A percentile compares a stretch with the other conserved stretches of the same genome.
Evolutionary conservation across 2,797 vertebrate species (phyloP).

Genomic region (Coregonus ussuriensis): DNA sequence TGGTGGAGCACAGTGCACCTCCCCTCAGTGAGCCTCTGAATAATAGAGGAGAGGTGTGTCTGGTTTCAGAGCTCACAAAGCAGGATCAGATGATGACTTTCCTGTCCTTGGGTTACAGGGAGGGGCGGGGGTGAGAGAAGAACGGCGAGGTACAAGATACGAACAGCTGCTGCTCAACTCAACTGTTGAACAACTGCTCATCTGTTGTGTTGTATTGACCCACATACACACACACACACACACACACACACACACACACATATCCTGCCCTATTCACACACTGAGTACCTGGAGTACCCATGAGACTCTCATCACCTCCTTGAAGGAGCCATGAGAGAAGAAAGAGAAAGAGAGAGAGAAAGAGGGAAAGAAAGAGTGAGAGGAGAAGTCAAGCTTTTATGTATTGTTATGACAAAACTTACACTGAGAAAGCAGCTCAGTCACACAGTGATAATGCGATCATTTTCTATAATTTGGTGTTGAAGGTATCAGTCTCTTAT

Average conservation of each 20-base stretch:
- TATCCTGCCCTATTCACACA: slow-evolving; percentile 21
- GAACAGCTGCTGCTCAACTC: slow-evolving; percentile 67
- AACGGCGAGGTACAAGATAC: slow-evolving; percentile 51
- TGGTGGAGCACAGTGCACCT: slow-evolving; percentile 36
- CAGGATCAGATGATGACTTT: slow-evolving; percentile 32
- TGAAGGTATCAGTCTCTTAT: not conserved
- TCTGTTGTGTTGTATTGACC: slow-evolving; percentile 50
- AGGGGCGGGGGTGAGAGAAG: slow-evolving; percentile 36
- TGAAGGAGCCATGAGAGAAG: not conserved
- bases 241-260: slow-evolving; percentile 28
- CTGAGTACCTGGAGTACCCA: slow-evolving; percentile 7
- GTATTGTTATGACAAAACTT: too few relatives aligned
- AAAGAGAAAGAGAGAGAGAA: not conserved
- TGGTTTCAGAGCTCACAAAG: slow-evolving; percentile 46
- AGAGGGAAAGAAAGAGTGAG: not conserved
- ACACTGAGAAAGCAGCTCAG: not conserved
- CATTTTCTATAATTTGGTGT: not conserved
- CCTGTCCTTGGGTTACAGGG: slow-evolving; percentile 25
- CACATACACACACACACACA: slow-evolving; percentile 35
- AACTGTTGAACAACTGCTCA: slow-evolving; percentile 60
- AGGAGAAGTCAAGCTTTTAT: not conserved
- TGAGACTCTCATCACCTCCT: not conserved
- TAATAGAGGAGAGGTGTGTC: slow-evolving; percentile 71
- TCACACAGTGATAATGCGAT: not conserved
- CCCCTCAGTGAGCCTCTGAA: slow-evolving; percentile 61